Base-by-base conservation (phyloP, 2,888 invertebrate species). In the Acanthopleura granulata region DNA sequence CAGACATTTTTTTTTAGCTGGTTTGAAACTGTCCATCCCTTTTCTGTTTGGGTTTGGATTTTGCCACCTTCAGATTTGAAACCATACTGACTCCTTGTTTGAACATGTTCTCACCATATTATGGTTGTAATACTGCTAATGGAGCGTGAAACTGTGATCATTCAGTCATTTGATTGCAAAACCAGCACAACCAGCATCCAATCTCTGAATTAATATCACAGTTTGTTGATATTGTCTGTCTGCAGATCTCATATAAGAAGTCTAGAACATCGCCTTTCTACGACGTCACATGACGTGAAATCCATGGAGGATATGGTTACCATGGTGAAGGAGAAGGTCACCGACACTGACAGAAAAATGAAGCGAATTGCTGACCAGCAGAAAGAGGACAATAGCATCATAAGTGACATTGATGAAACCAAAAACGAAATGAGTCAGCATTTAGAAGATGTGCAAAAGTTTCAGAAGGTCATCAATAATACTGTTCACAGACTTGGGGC, bases 191-290 rank as follows among this genome's bases (percentile, higher is more conserved):
- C 4, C 4, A 40, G 9, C 9, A 3, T 9, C 9, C 9, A 40
- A 6, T 40, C 9, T 40, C 3, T 40, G 9, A 6, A 40, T 9
- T 40, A 9, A 40, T 40, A 40, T 40, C 9, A 40, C 40, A 40
- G 3, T 57, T 57, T 57, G 57, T 57, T 1, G 3, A 9, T 57
- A n/a, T 27, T 14, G 6, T 66, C 22, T 66, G 1, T 6, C 25
- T 66, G 27, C 66, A 66, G 66, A 27, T 66, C 66, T 22, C 22
- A 66, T 14, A 66, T 66, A 22, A 22, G 66, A 22, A 22, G 29
- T 66, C 66, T 66, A 16, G 66, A 66, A 66, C 18, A 66, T 27
- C 66, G 29, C 1, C 25, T 66, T 1, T 27, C 22, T 27, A 6
- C 29, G 25, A 25, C 29, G 18, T 27, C 29, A 66, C 22, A 66